phyloP scores from a whole-genome alignment of 2,888 invertebrate genomes.

The Caenorhabditis auriculariae region DNA sequence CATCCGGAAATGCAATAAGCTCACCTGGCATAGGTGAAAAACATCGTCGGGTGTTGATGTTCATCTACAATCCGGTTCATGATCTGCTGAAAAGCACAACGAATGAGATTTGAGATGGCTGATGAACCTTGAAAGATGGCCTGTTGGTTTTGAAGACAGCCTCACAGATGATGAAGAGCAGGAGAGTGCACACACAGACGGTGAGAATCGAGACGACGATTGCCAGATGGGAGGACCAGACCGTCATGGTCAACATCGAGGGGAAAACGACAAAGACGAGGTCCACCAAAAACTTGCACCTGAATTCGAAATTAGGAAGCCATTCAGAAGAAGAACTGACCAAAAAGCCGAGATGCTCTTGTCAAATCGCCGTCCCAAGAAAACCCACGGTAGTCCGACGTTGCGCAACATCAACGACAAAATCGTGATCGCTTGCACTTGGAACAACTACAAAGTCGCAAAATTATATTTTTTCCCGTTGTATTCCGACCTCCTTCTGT shows the following conservation, averaged over 20 bases:
- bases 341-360: conserved; percentile 7
- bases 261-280: conserved; percentile 45
- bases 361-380: conserved; percentile 36
- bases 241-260: conserved; percentile 30
- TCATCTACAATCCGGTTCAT: conserved; percentile 42
- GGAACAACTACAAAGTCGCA: too few relatives aligned
- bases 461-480: too few relatives aligned
- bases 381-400: conserved; percentile 49
- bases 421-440: too few relatives aligned
- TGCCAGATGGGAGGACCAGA: conserved; percentile 23
- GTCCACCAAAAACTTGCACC: conserved; percentile 51
- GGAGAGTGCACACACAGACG: conserved; percentile 6
- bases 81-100: conserved; percentile 13
- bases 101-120: too few relatives aligned
- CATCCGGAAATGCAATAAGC: conserved; percentile 25
- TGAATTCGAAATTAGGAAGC: conserved; percentile 33
- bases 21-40: conserved; percentile 49
- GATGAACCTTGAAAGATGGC: not conserved
- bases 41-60: conserved; percentile 43
- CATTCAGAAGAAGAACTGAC: conserved; percentile 9
- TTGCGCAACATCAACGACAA: conserved; percentile 42
- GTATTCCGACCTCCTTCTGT: too few relatives aligned
- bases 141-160: not conserved
- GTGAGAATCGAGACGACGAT: conserved; percentile 10
- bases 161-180: conserved; percentile 15